Base-by-base conservation (phyloP, 2,888 invertebrate species). In the Polymixis lichenea region DNA sequence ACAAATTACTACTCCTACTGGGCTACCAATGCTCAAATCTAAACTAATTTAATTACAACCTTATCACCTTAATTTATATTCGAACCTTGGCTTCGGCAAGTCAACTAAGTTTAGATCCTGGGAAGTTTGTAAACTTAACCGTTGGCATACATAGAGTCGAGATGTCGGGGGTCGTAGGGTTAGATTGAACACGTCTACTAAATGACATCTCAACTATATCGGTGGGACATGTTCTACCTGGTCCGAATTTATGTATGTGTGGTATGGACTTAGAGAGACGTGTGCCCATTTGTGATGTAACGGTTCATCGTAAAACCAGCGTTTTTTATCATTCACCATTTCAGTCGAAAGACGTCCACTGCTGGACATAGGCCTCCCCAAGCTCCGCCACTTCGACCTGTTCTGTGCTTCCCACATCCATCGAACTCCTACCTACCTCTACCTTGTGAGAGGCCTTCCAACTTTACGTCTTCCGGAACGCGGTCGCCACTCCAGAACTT, bases 181-280 rank as follows among this genome's bases (percentile, higher is more conserved):
- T 15, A 65, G 58, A 85, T 85, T 85, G 72, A 72, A 82, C 69
- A 82, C 69, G 69, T 76, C 66, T 75, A 9, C 32, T 7, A 46
- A 19, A 77, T 77, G 62, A 32, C 55, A 83, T 71, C 66, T 55
- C 53, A 60, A 64, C 49, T 77, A 61, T 77, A 67, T 67, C 15
- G 22, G 19, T 60, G 7, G 58, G 17, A 56, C n/a, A 49, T 28
- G 49, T 32, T 70, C 60, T 11, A 68, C 43, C 22, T 64, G 17
- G 46, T 0, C 15, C 15, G 17, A n/a, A 32, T 61, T 61, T 81
- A n/a, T 58, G 25, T 75, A 51, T 22, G 28, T 43, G 5, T 38
- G 38, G 38, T n/a, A 55, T 51, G 19, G 22, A 32, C 9, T 81
- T 53, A 2, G 19, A 25, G 17, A 69, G 8, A 22, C 28, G 43